Evolutionary conservation across 2,888 invertebrate species (phyloP).

Genomic region (Anoplius nigerrimus): DNA sequence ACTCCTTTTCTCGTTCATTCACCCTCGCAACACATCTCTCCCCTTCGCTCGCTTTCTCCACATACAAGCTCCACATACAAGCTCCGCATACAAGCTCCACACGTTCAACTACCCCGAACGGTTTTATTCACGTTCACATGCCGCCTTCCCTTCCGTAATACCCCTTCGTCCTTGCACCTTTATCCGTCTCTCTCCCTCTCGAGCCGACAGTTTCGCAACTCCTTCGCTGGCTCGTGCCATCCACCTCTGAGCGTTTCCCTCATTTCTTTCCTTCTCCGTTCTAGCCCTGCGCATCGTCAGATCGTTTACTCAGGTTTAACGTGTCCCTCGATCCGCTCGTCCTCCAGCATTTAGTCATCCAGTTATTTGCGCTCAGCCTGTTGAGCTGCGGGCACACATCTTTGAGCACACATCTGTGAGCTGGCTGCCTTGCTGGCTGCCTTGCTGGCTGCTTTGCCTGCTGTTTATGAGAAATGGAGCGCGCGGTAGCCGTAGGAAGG

Average conservation of each 20-base stretch:
- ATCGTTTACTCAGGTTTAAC: slow-evolving; percentile 11
- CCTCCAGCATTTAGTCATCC: background rate
- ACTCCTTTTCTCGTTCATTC: background rate
- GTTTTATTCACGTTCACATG: no score
- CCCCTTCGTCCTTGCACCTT: no score
- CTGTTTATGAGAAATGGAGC: slow-evolving; percentile 24
- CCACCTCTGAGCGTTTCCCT: slow-evolving; percentile 14
- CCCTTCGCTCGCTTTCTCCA: no score
- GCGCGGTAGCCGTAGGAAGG: background rate
- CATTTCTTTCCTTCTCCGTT: slow-evolving; percentile 23
- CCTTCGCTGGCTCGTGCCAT: slow-evolving; percentile 14
- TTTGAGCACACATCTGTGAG: slow-evolving; percentile 52
- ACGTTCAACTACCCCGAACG: no score
- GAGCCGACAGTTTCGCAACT: no score
- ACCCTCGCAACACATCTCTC: background rate
- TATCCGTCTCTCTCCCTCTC: slow-evolving; percentile 7
- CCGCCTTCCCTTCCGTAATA: no score
- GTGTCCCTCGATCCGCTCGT: background rate
- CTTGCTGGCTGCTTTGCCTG: slow-evolving; percentile 30
- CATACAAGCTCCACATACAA: no score
- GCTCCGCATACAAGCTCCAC: no score
- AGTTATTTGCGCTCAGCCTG: no score
- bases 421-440: slow-evolving; percentile 24
- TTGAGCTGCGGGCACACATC: no score
- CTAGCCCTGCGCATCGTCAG: slow-evolving; percentile 28